Base-by-base conservation (phyloP, 1,140 invertebrate genomes). In the Drosophila azteca region DNA sequence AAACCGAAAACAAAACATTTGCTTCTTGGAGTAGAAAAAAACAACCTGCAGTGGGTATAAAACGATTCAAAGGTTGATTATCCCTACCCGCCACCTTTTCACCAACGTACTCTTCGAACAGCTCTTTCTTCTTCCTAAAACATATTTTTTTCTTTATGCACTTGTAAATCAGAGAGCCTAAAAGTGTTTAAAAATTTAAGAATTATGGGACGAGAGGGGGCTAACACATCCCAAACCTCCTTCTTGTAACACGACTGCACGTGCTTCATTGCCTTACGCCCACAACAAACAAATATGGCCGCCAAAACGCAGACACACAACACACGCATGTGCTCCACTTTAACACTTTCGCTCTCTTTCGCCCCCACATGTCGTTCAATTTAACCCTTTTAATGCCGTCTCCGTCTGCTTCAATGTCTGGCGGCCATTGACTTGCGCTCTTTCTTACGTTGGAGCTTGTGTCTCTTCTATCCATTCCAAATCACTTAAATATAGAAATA, bases 361-460 rank as follows among this genome's bases (percentile, higher is more conserved):
- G 74, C 66, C 77, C 77, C 67, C 85, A 90, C 77, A 79, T 85
- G 81, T 45, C 77, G 63, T 62, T 67, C 67, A 69, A 66, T 74
- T 90, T 90, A 90, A 90, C 87, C 87, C 87, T 90, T 90, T 90
- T 90, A 90, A 90, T 90, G 87, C 88, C 63, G 69, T 90, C 87
- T 90, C 81, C 87, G 87, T 87, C 87, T 90, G 78, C 76, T 72
- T 77, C 53, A 71, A 46, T 62, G 83, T 88, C 83, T 88, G 76
- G 59, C 65, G 82, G 83, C 82, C 82, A 88, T 88, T 88, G 83
- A 88, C 79, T 73, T 77, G 78, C 53, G 24, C 74, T 57, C 31
- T 59, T 52, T 35, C 20, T 7, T 15, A 49, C 35, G 15, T 15
- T 58, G 52, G 29, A 41, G 51, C 66, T 31, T 22, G 24, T 31